These are phyloP conservation scores for Ricordea florida DNA, from an alignment of 92 coral and sea anemone species.

Conservation along the genomic window DNA sequence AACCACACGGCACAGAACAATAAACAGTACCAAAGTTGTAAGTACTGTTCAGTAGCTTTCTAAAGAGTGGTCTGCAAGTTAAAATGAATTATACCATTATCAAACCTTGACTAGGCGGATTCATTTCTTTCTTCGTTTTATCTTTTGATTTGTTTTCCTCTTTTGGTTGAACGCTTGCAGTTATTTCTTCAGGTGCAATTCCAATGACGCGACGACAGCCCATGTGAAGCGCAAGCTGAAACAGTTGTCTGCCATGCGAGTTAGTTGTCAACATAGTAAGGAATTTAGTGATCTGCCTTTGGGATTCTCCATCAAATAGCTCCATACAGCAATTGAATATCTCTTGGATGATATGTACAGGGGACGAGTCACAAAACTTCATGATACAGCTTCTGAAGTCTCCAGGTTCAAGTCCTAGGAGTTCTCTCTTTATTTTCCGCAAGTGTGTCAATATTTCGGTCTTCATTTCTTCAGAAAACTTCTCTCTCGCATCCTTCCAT, in stretches of 20 bases:
- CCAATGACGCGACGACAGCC: constrained; percentile 56
- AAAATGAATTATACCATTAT: too few species aligned
- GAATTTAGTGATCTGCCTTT: constrained; percentile 43
- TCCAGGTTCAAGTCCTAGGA: constrained; percentile 67
- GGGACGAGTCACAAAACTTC: constrained; percentile 65
- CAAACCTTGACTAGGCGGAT: too few species aligned
- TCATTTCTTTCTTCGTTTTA: not conserved
- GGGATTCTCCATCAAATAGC: constrained; percentile 43
- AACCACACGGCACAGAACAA: too few species aligned
- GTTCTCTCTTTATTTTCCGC: constrained; percentile 69
- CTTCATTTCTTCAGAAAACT: constrained; percentile 61
- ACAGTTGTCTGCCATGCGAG: constrained; percentile 57
- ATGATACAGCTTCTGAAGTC: constrained; percentile 73
- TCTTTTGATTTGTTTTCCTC: not conserved
- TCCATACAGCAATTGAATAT: constrained; percentile 67
- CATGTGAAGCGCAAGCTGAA: constrained; percentile 69
- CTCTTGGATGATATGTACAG: constrained; percentile 50
- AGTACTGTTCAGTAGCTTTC: too few species aligned
- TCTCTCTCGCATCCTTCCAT: constrained; percentile 55
- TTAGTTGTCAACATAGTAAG: constrained; percentile 31
- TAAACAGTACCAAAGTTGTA: too few species aligned
- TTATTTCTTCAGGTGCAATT: constrained; percentile 12
- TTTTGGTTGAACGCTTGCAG: not conserved
- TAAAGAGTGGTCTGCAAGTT: too few species aligned
- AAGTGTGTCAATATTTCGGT: constrained; percentile 65